Base-by-base conservation (phyloP, 2,888 invertebrate species). In the Leptinotarsa juncta region DNA sequence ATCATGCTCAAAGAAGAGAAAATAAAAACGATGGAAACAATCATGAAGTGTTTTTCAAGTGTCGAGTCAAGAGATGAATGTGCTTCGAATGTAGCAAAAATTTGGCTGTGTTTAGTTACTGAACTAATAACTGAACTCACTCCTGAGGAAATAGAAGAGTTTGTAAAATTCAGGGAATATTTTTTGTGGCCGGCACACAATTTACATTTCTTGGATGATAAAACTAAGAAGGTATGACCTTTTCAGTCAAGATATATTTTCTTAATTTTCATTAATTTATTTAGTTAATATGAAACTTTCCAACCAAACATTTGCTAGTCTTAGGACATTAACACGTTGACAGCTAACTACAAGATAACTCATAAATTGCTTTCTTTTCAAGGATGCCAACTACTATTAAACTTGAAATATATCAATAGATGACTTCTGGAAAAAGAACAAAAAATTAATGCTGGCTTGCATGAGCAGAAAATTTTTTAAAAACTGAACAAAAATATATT, bases 181-280 rank as follows among this genome's bases (percentile, higher is more conserved):
- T 78, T 83, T 16, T 67, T 79, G 65, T 84, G 84, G 84, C 82
- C 83, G 12, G 76, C 80, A 16, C 68, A 77, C 7, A 77, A 82
- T 76, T 66, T 81, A 15, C 80, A 83, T 32, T 77, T 75, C 66
- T 62, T 84, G 32, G 77, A 80, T 57, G 78, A 80, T 26, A 12
- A 18, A 70, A 26, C 15, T 1, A 66, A 14, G 23, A 57, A 57
- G 57, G 57, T 73, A 20, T 71, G 55, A 23, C 26, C 18, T 53
- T 70, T 69, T 48, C 32, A 67, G 10, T 57, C 10, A 12, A 12
- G 10, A 10, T 10, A 42, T 42, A 1, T 42, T 42, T 42, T 42
- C 42, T 10, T 42, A 42, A 7, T 42, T 3, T 10, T 42, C 3
- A 42, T 42, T 42, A 42, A 42, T 42, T 42, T 3, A 10, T 42